These are phyloP conservation scores for Gallinago solitaria DNA, from an alignment of 2,797 vertebrate genomes.

Conservation along the genomic window DNA sequence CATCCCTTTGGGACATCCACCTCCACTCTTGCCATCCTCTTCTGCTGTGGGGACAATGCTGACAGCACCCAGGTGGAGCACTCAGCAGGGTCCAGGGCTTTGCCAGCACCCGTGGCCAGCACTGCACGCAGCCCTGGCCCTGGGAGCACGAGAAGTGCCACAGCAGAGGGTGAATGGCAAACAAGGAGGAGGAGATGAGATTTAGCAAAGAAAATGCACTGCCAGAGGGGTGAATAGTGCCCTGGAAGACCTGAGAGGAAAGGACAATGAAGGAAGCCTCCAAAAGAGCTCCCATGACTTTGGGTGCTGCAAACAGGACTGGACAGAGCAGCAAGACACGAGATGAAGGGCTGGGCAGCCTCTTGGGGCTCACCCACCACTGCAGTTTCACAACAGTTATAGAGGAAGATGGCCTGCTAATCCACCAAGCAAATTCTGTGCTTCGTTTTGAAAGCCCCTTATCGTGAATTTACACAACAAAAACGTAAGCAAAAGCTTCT, in stretches of 20 bases:
- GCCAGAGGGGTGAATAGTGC: neutral
- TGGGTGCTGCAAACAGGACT: neutral
- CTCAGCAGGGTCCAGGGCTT: neutral
- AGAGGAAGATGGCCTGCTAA: neutral
- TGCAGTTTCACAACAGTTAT: neutral
- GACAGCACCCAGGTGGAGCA: neutral
- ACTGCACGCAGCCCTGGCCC: fast-evolving
- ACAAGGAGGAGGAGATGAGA: neutral
- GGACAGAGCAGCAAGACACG: neutral
- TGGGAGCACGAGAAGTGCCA: neutral
- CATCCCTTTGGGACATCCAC: neutral
- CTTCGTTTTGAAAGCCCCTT: neutral
- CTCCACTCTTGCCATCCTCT: neutral
- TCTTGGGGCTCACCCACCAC: neutral
- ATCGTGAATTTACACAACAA: neutral
- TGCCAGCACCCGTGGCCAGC: neutral
- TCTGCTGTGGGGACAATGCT: neutral
- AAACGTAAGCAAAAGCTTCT: neutral
- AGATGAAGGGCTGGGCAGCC: neutral
- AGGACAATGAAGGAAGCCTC: neutral
- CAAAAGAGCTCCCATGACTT: neutral
- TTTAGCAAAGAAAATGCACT: neutral
- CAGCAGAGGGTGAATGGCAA: neutral
- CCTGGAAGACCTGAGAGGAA: neutral
- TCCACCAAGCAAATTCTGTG: neutral